Conservation (phyloP, 2,888 invertebrate genomes). For the Agrotis puta region DNA sequence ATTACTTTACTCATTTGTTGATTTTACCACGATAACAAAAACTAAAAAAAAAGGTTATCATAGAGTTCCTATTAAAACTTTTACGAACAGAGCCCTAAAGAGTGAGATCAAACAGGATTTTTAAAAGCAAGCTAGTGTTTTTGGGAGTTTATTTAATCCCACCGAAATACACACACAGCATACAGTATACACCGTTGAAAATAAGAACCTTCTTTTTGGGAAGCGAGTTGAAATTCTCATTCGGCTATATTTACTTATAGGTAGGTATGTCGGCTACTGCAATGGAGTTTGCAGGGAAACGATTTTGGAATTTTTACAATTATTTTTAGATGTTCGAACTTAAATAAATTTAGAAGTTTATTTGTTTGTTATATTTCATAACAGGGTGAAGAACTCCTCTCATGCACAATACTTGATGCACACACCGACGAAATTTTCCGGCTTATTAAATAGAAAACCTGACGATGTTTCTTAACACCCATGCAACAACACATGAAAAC, state of each 20-base stretch:
- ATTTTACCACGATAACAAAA: not conserved
- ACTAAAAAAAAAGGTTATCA: not conserved
- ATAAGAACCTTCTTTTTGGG: slow-evolving; percentile 40
- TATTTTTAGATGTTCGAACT: too few species aligned
- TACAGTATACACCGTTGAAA: slow-evolving; percentile 8
- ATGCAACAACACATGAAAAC: too few species aligned
- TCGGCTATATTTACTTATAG: slow-evolving; percentile 15
- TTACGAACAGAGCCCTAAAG: not conserved
- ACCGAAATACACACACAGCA: slow-evolving; percentile 27
- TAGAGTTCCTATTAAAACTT: not conserved
- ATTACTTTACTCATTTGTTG: too few species aligned
- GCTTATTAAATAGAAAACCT: not conserved
- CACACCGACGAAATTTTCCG: too few species aligned
- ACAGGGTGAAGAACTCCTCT: too few species aligned
- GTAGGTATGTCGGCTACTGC: slow-evolving; percentile 1
- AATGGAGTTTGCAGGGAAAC: not conserved
- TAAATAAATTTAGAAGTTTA: too few species aligned
- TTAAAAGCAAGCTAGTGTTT: slow-evolving; percentile 22
- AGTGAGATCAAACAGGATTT: slow-evolving; percentile 3
- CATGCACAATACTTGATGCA: too few species aligned
- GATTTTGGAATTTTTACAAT: not conserved
- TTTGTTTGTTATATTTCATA: too few species aligned
- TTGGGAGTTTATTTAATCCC: slow-evolving; percentile 32
- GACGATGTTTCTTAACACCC: too few species aligned
- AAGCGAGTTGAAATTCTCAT: slow-evolving; percentile 31